Conservation (phyloP, 2,888 invertebrate species). For the Imbricaverruca yamaguchii region DNA sequence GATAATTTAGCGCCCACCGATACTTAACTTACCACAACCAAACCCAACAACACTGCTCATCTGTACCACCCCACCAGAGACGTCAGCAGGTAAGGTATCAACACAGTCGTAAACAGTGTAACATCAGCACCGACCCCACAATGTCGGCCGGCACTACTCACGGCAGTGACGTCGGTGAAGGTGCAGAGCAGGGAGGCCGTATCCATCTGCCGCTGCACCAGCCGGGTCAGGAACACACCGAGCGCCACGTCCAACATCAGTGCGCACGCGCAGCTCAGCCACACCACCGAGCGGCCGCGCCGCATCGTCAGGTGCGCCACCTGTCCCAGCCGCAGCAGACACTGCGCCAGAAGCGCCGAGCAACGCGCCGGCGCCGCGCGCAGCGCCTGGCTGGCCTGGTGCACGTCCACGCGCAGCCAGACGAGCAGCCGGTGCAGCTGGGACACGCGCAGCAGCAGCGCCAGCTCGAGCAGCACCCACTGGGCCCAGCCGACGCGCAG, state of each 20-base stretch:
- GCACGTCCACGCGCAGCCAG: conserved; percentile 14
- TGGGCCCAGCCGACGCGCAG: conserved; percentile 17
- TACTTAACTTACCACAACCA: not conserved
- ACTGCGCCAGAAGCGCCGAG: not conserved
- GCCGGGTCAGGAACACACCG: not conserved
- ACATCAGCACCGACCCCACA: not conserved
- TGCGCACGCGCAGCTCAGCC: conserved; percentile 2
- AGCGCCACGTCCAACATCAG: conserved; percentile 1
- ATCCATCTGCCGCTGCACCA: not conserved
- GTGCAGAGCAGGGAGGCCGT: not conserved
- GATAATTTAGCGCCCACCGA: not conserved
- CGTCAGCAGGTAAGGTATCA: not conserved
- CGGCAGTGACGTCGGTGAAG: not conserved
- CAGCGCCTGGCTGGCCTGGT: not conserved
- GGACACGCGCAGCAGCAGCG: conserved; percentile 1
- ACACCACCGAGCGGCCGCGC: not conserved
- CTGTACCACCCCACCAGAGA: not conserved
- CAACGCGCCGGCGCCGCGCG: not conserved
- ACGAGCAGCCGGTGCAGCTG: conserved; percentile 20
- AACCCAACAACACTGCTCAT: not conserved
- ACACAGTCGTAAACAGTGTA: too few relatives aligned
- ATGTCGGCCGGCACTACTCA: not conserved
- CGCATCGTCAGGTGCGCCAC: not conserved
- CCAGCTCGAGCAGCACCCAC: conserved; percentile 19
- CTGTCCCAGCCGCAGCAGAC: conserved; percentile 1